phyloP scores from a whole-genome alignment of 2,888 invertebrate species.

The Amphiduros pacificus region DNA sequence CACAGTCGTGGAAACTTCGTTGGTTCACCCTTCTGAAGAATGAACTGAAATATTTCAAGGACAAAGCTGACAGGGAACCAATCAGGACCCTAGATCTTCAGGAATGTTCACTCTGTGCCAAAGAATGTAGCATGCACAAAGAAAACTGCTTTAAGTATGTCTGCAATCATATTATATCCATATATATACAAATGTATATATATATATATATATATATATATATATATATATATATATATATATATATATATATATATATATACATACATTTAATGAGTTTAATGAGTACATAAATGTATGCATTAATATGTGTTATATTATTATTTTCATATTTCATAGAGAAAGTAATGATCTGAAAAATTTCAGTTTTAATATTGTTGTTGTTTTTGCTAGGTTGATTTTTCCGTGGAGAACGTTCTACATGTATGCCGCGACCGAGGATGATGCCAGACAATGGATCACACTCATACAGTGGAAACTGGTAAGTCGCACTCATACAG shows the following conservation, averaged over 20 bases:
- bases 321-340: no score
- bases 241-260: no score
- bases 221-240: no score
- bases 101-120: conserved; percentile 44
- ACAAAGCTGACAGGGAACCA: conserved; percentile 39
- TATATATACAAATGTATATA: no score
- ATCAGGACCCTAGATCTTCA: conserved; percentile 45
- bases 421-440: conserved; percentile 42
- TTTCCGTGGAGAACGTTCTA: conserved; percentile 53
- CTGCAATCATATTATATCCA: no score
- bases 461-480: conserved; percentile 50
- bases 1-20: conserved; percentile 49
- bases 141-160: conserved; percentile 27
- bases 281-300: no score
- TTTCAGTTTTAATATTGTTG: not conserved
- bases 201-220: no score
- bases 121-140: conserved; percentile 27
- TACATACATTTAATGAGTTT: no score
- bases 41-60: conserved; percentile 50
- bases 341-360: not conserved
- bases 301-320: no score
- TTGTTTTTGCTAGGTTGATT: conserved; percentile 36
- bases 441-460: conserved; percentile 51
- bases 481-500: conserved; percentile 42
- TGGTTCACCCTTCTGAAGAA: conserved; percentile 53